phyloP scores from a whole-genome alignment of 2,888 invertebrate genomes.

The Caenorhabditis japonica region DNA sequence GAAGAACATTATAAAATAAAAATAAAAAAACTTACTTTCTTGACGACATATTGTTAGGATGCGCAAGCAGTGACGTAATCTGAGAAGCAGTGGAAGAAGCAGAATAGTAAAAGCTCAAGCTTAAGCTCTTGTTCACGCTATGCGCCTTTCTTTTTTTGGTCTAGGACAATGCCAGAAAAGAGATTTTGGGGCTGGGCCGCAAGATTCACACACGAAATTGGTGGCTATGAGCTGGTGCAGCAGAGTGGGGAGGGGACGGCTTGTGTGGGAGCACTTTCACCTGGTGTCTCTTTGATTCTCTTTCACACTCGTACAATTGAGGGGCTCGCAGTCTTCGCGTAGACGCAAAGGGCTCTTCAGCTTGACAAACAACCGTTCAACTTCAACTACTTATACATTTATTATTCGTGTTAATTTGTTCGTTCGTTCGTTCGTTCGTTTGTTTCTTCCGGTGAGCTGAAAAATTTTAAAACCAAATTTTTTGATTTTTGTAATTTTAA shows the following conservation, averaged over 20 bases:
- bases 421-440: neutral
- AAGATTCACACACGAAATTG: constrained; percentile 51
- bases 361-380: constrained; percentile 44
- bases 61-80: constrained; percentile 24
- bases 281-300: constrained; percentile 51
- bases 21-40: constrained; percentile 48
- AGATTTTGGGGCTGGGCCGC: constrained; percentile 20
- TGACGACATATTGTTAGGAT: constrained; percentile 44
- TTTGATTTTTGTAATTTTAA: neutral
- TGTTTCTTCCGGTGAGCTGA: neutral
- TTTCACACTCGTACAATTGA: constrained; percentile 55
- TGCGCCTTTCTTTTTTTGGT: constrained; percentile 13
- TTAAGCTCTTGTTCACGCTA: neutral
- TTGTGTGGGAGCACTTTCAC: constrained; percentile 46
- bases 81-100: constrained; percentile 14
- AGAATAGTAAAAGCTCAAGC: constrained; percentile 3
- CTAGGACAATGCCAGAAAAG: constrained; percentile 14
- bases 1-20: no score
- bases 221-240: constrained; percentile 41
- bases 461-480: neutral
- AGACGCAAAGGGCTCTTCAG: constrained; percentile 36
- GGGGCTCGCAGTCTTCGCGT: constrained; percentile 36
- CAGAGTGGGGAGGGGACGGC: constrained; percentile 34
- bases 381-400: constrained; percentile 35
- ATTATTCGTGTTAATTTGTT: constrained; percentile 40